Conservation (phyloP, 2,797 vertebrate genomes). For the Phataginus tricuspis region DNA sequence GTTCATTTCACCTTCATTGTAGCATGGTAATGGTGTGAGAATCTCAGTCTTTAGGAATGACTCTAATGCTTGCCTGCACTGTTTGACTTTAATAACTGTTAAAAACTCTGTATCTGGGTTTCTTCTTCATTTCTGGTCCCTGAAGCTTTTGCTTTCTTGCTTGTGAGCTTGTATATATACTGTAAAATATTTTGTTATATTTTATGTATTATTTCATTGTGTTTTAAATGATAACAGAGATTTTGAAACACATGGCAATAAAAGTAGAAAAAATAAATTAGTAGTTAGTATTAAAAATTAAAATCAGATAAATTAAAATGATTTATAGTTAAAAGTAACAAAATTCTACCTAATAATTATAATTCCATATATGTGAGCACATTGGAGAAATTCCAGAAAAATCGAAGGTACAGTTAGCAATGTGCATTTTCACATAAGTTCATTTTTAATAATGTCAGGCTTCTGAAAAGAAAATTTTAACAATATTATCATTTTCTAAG, state of each 20-base stretch:
- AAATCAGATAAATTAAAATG: not conserved
- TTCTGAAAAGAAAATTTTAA: not conserved
- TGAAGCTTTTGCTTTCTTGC: not conserved
- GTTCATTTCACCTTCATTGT: constrained; percentile 38
- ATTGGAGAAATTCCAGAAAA: not conserved
- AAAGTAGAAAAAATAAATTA: not conserved
- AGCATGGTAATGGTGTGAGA: not conserved
- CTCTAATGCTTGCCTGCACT: not conserved
- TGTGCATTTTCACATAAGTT: not conserved
- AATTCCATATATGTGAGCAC: not conserved
- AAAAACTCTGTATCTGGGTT: constrained; percentile 31
- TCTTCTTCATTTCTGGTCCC: not conserved
- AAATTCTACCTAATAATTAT: not conserved
- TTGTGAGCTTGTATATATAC: not conserved
- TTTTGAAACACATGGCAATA: not conserved
- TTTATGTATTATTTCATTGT: not conserved
- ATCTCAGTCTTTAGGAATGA: not conserved
- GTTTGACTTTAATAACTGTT: constrained; percentile 63
- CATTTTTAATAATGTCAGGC: not conserved
- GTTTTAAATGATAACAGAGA: not conserved
- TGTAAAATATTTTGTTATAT: constrained; percentile 8
- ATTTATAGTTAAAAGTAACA: not conserved
- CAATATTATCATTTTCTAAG: not conserved
- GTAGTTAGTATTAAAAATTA: not conserved
- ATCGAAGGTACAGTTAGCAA: not conserved